Percentiles rank a stretch among this genome's conserved stretches.
Conservation (phyloP, 2,113 vertebrate genomes). For the Hyaena hyaena region DNA sequence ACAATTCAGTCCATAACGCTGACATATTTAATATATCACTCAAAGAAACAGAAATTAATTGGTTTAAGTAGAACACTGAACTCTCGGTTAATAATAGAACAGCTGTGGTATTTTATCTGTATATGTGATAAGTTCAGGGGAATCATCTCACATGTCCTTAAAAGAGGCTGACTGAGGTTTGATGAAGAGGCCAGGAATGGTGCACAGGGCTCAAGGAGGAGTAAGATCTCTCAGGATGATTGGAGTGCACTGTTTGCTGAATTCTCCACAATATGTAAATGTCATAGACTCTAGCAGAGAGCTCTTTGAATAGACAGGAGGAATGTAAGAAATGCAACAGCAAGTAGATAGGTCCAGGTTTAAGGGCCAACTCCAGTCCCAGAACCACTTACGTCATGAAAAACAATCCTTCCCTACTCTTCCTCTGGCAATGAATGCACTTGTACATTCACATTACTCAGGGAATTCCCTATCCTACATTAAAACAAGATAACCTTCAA, state of each 20-base stretch:
- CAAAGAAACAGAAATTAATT: constrained; percentile 46
- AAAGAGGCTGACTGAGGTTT: background rate
- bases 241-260: background rate
- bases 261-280: background rate
- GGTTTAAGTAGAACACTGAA: background rate
- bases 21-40: background rate
- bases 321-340: background rate
- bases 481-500: background rate
- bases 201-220: background rate
- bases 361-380: background rate
- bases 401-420: background rate
- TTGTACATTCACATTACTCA: background rate
- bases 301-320: background rate
- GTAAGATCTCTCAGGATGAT: background rate
- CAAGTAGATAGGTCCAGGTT: background rate
- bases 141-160: background rate
- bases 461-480: background rate
- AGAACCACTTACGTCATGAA: background rate
- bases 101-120: background rate
- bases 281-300: background rate
- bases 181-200: background rate
- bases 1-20: background rate
- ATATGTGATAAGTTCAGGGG: background rate
- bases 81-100: constrained; percentile 2
- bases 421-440: background rate